Base-by-base conservation (phyloP, 2,888 invertebrate species). In the Coleophora deauratella region DNA sequence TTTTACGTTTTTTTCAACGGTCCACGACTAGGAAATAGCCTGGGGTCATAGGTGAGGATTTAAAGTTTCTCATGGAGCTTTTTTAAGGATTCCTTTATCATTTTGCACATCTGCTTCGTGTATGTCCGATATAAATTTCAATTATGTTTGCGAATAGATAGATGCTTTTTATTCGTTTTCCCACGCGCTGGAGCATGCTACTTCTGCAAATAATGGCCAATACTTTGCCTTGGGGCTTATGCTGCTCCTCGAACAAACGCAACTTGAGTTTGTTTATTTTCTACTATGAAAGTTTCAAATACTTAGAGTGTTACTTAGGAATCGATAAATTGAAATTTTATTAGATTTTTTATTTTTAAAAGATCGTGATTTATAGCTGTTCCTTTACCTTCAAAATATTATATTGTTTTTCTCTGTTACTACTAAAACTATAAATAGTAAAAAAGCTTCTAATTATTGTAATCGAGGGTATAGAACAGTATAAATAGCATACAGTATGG, bases 31-130 rank as follows among this genome's bases (percentile, higher is more conserved):
- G 21, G 21, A 21, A 21, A 21, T 21, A 59, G 76, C 82, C 85
- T 45, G 52, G 79, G 85, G 85, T 85, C 85, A 85, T 78, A 82
- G 84, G 76, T 81, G 72, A 81, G 58, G 68, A 65, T 39, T 65
- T 65, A 65, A 69, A 63, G 64, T 68, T 82, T 85, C 82, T 77
- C 82, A 84, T 65, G 73, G 48, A 45, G 57, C 62, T 74, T 75
- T 79, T 77, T 31, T 74, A 67, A 66, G 41, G 53, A 62, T 55
- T 63, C 66, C 59, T 67, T 69, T 74, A 71, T 75, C 66, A 59
- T 55, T 57, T 58, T 54, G 68, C 61, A 67, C 80, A 82, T 80
- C 84, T 81, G 82, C 66, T 57, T 21, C 21, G 45, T 21, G 21
- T 21, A 48, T 49, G 52, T 50, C 51, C 63, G 54, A 56, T 62